Conservation (phyloP, 2,113 vertebrate species). For the Macrotus californicus region DNA sequence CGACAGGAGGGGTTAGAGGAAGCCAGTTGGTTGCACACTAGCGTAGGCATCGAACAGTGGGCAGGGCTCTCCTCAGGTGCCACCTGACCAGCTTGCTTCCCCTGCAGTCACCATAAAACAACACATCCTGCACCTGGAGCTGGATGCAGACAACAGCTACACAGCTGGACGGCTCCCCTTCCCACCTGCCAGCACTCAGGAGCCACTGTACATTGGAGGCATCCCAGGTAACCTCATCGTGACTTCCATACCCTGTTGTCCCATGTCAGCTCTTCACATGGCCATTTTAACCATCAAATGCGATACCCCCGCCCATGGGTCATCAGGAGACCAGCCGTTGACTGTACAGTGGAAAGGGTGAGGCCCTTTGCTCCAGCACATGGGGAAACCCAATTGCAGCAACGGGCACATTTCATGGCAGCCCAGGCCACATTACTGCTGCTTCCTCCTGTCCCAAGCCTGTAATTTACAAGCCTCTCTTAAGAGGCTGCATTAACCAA, state of each 20-base stretch:
- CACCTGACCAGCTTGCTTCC: conserved; percentile 5
- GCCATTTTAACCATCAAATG: background rate
- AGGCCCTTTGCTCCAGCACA: background rate
- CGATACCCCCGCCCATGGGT: fast-evolving
- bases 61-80: background rate
- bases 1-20: background rate
- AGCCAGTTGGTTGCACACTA: fast-evolving
- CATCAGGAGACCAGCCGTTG: background rate
- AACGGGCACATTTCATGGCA: background rate
- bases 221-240: conserved; percentile 84
- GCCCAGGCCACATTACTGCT: background rate
- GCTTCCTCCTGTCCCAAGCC: background rate
- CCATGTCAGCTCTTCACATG: background rate
- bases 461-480: background rate
- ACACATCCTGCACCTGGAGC: conserved; percentile 84
- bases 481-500: background rate
- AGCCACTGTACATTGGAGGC: conserved; percentile 87
- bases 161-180: conserved; percentile 77
- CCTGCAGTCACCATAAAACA: conserved; percentile 85
- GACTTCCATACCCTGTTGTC: background rate
- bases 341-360: background rate
- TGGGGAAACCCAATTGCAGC: background rate
- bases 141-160: conserved; percentile 83
- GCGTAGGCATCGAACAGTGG: too few species aligned
- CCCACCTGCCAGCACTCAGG: conserved; percentile 58